Conservation (phyloP, 2,797 vertebrate genomes). For the Anniella stebbinsi region DNA sequence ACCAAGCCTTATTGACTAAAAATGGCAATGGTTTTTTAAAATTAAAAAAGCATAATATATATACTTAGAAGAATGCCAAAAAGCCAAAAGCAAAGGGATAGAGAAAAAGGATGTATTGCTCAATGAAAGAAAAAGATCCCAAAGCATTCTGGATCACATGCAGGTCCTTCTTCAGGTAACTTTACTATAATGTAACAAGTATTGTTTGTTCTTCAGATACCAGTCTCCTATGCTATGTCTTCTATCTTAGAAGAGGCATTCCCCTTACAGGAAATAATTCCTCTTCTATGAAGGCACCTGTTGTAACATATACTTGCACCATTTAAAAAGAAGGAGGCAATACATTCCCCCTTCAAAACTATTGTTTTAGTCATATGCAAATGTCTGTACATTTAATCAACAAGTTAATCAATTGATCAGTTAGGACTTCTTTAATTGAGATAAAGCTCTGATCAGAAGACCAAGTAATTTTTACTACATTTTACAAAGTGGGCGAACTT, state of each 20-base stretch:
- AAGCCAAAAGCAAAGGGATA: no score
- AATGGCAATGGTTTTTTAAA: neutral
- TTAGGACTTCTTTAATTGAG: neutral
- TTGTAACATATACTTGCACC: neutral
- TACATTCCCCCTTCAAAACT: neutral
- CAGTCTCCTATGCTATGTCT: no score
- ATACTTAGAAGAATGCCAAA: no score
- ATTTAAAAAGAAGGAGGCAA: neutral
- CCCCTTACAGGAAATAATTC: neutral
- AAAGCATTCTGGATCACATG: no score
- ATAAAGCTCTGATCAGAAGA: neutral
- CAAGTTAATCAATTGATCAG: neutral
- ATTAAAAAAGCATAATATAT: no score
- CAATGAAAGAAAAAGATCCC: no score
- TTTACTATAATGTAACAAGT: no score
- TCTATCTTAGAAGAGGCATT: neutral
- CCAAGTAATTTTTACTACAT: neutral
- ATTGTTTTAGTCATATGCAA: neutral
- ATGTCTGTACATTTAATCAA: neutral
- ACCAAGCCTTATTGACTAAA: neutral
- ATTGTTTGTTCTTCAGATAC: no score
- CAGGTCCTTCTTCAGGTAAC: no score
- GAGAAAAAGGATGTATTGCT: no score
- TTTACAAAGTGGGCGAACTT: neutral
- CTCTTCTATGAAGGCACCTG: neutral